A percentile compares a stretch with the other conserved stretches of the same genome.
These are phyloP conservation scores for cat (Felis catus) DNA, from an alignment of 2,113 vertebrate species.

Conservation along the genomic window F.catus_Fca126_mat1.0 CM031419.1:143748001-143748500, in stretches of 20 bases:
- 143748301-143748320: constrained; percentile 51
- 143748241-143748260: constrained; percentile 53
- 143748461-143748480: constrained; percentile 3
- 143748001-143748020: background rate
- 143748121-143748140: constrained; percentile 8
- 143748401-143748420: background rate
- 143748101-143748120: background rate
- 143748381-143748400: constrained; percentile 55
- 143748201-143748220: constrained; percentile 39
- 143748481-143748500: background rate
- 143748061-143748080: background rate
- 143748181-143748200: constrained; percentile 15
- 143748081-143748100: constrained; percentile 20
- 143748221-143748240: constrained; percentile 48
- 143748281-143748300: constrained; percentile 51
- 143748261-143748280: constrained; percentile 57
- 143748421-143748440: constrained; percentile 44
- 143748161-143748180: constrained; percentile 37
- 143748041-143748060: constrained; percentile 26
- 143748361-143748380: constrained; percentile 47
- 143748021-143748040: background rate
- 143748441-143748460: constrained; percentile 46
- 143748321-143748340: constrained; percentile 70
- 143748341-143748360: constrained; percentile 53
- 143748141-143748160: constrained; percentile 27